Base-by-base conservation (phyloP, 2,888 invertebrate species). In the Leptinotarsa tumamoca region DNA sequence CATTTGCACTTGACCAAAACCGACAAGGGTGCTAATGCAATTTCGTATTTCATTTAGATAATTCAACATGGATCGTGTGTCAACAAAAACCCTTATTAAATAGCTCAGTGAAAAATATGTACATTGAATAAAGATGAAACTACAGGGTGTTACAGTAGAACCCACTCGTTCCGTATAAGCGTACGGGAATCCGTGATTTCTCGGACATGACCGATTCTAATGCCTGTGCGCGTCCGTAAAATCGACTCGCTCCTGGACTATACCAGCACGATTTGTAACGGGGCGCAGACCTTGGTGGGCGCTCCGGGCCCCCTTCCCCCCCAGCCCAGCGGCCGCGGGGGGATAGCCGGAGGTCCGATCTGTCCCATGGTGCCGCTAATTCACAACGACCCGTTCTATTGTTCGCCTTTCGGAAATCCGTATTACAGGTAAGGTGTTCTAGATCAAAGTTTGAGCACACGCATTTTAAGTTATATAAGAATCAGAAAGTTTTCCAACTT, bases 341-440 rank as follows among this genome's bases (percentile, higher is more conserved):
- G 72, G 66, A 66, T 69, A 33, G 23, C 71, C 63, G 75, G 68
- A 13, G 68, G 68, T 14, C 88, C 87, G 83, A 85, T 87, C 85
- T 86, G 85, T 78, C 86, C 86, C 71, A 79, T 82, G 78, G 78
- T 82, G 68, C 82, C 83, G 51, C 90, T 89, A 80, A 87, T 90
- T 83, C 90, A 90, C 85, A 88, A 89, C 81, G 91, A 91, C 82
- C 91, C 91, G 1, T 91, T 91, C 86, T 91, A 91, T 86, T 91
- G 91, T 81, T 90, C 91, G 67, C 91, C 91, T 2, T 91, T 91
- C 80, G 91, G 90, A 72, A 90, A 90, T 73, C 90, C 90, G 18
- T 91, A 91, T 84, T 91, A 90, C 89, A 91, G 91, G 91, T 91
- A 88, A 89, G 43, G 43, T 13, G 43, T 13, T 43, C 10, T 43